A percentile compares a stretch with the other conserved stretches of the same genome.
These are phyloP conservation scores for Idaea biselata DNA, from an alignment of 2,888 invertebrate genomes.

Conservation along the genomic window DNA sequence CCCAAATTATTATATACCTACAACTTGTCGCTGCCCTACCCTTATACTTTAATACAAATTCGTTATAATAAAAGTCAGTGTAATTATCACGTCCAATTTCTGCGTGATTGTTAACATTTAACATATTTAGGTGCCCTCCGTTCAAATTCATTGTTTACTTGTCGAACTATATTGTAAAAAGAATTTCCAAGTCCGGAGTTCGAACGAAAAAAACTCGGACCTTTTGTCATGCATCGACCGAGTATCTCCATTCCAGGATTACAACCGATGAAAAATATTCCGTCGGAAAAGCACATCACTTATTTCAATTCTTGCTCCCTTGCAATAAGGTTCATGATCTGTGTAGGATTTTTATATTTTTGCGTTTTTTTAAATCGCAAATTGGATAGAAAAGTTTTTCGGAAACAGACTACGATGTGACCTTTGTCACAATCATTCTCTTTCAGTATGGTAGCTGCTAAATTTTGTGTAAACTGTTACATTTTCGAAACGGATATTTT, in stretches of 20 bases:
- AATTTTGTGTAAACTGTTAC: constrained; percentile 3
- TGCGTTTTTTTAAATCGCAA: constrained; percentile 37
- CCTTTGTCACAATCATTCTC: constrained; percentile 44
- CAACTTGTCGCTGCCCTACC: no score
- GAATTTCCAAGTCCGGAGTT: neutral
- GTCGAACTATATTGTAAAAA: neutral
- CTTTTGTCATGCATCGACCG: constrained; percentile 16
- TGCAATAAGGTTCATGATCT: neutral
- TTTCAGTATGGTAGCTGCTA: constrained; percentile 33
- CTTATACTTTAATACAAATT: no score
- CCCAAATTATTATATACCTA: no score
- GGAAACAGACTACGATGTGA: constrained; percentile 39
- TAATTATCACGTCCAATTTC: neutral
- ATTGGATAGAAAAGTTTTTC: constrained; percentile 62
- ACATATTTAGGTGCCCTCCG: neutral
- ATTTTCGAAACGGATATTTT: neutral
- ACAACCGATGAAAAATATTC: constrained; percentile 63
- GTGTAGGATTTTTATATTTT: neutral
- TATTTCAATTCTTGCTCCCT: neutral
- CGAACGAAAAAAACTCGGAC: constrained; percentile 2
- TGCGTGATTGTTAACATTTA: neutral
- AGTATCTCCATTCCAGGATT: constrained; percentile 48
- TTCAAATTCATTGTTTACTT: constrained; percentile 11
- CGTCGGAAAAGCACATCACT: constrained; percentile 38
- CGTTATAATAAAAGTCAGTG: neutral